phyloP scores from a whole-genome alignment of 23 tunicate species.

The Styela clava region DNA sequence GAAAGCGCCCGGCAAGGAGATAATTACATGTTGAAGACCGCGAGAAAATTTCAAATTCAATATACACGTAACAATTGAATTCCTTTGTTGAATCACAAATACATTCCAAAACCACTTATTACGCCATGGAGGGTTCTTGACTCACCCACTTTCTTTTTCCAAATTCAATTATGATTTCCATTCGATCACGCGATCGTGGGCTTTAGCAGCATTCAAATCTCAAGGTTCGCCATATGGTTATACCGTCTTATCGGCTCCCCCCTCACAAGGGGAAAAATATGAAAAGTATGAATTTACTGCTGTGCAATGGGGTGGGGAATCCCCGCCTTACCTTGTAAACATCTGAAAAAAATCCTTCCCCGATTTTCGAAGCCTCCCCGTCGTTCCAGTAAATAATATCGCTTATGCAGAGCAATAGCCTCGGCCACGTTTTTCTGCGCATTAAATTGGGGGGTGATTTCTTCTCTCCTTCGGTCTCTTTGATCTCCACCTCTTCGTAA shows the following conservation, averaged over 20 bases:
- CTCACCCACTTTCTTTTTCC: neutral
- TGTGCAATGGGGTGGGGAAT: no score
- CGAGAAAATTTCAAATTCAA: neutral
- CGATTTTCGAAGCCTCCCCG: slow-evolving; percentile 19
- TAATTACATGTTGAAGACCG: neutral
- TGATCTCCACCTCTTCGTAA: no score
- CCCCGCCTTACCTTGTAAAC: slow-evolving; percentile 25
- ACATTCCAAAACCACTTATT: neutral
- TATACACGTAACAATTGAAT: neutral
- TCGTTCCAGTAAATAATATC: slow-evolving; percentile 20
- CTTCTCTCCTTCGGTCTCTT: neutral
- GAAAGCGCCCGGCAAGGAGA: no score
- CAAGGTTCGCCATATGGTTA: no score
- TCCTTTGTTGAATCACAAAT: neutral
- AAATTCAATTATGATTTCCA: neutral
- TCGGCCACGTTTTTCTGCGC: slow-evolving; percentile 19
- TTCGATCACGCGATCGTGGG: no score
- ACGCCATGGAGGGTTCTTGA: neutral
- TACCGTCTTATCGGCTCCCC: no score
- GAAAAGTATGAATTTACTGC: no score
- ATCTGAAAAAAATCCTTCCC: slow-evolving; percentile 15
- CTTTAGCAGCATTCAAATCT: no score
- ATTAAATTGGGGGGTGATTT: neutral
- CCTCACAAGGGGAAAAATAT: no score
- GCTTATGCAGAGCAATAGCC: slow-evolving; percentile 1